phyloP scores from a whole-genome alignment of 2,113 vertebrate genomes.

The Pseudopodoces humilis region DNA sequence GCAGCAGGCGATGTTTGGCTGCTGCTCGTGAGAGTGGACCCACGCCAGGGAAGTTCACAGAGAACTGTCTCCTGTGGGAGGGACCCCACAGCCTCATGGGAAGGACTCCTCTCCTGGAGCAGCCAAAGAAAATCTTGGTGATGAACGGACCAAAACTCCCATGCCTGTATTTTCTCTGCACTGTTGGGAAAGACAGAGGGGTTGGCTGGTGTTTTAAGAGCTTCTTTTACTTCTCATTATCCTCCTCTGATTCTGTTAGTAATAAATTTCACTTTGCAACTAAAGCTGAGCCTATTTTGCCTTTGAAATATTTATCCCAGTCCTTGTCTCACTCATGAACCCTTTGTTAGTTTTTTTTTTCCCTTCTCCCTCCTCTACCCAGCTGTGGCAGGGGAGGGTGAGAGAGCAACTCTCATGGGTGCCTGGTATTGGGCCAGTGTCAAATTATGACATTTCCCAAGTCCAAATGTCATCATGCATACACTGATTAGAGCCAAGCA shows the following conservation, averaged over 20 bases:
- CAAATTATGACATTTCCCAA: neutral
- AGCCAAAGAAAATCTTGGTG: neutral
- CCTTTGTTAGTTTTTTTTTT: rapidly evolving
- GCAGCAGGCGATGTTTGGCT: neutral
- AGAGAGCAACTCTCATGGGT: rapidly evolving
- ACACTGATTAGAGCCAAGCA: neutral
- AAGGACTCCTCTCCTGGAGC: neutral
- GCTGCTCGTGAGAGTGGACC: neutral
- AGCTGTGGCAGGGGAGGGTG: neutral
- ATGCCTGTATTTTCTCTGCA: neutral
- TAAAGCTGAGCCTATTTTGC: neutral
- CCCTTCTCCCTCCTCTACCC: neutral
- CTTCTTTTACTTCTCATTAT: neutral
- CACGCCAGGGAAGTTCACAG: rapidly evolving
- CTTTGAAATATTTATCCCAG: neutral
- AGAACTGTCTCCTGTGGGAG: neutral
- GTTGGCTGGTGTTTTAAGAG: neutral
- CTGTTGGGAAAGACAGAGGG: neutral
- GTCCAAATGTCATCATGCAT: neutral
- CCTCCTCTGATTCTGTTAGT: neutral
- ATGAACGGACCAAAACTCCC: neutral
- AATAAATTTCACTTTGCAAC: neutral
- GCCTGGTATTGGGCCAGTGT: neutral
- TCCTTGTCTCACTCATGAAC: neutral
- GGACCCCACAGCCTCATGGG: neutral